Base-by-base conservation (phyloP, 1,140 invertebrate species). In the Tetramorium simillimum region DNA sequence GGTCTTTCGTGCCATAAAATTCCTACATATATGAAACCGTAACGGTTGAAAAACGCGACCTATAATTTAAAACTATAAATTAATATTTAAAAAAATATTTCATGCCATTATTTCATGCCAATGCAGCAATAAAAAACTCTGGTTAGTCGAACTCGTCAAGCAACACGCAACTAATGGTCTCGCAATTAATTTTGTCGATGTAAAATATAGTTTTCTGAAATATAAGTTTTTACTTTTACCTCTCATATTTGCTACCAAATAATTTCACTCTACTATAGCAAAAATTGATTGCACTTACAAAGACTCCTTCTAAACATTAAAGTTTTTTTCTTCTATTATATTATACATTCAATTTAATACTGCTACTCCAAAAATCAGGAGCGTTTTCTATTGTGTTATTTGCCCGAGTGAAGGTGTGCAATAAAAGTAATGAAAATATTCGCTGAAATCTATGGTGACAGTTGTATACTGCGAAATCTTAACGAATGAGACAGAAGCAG, bases 61-160 rank as follows among this genome's bases (percentile, higher is more conserved):
- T 53, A 46, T 89, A 87, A 89, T 89, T 89, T 85, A 88, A 75
- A 53, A 69, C 33, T 75, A 69, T 81, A 85, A 85, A 85, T 89
- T 85, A 85, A 87, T 84, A 49, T 53, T n/a, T n/a, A n/a, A 85
- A 76, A 24, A 24, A 78, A 56, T 16, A 49, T 60, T n/a, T n/a
- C n/a, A n/a, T n/a, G 28, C 14, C 65, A 58, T 51, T 43, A 14
- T 80, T 86, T 82, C 81, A 76, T 21, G 33, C n/a, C 14, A 33
- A 33, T 24, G 37, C 28, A 60, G 24, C 49, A 40, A 40, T 33
- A 4, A 14, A 85, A 76, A 62, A 51, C n/a, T 75, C 16, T 62
- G n/a, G 24, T 33, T 77, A 65, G 16, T 75, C n/a, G 12, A 69
- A 87, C 78, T 69, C 51, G 14, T 77, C 58, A 76, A 86, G 33